phyloP scores from a whole-genome alignment of 2,888 invertebrate species.

The Dasypogon diadema region DNA sequence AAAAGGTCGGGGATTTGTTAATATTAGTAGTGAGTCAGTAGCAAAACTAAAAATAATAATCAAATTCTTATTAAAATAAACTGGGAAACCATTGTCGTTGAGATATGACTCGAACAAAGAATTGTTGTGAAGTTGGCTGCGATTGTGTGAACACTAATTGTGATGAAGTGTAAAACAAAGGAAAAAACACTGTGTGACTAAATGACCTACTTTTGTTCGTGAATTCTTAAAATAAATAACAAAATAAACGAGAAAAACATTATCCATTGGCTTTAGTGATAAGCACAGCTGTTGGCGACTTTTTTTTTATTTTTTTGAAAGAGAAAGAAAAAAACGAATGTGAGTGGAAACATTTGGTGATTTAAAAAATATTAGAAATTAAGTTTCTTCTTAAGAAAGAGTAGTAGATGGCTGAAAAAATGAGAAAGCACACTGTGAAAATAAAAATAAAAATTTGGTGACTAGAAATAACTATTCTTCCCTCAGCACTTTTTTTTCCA shows the following conservation, averaged over 20 bases:
- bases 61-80: no score
- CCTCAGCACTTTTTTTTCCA: no score
- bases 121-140: conserved; percentile 11
- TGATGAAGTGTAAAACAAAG: conserved; percentile 2
- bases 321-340: neutral
- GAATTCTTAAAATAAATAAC: conserved; percentile 6
- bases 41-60: conserved; percentile 2
- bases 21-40: neutral
- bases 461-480: no score
- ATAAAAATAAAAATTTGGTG: no score
- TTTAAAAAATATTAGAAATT: neutral
- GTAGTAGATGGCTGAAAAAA: neutral
- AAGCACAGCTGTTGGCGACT: neutral
- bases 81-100: no score
- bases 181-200: neutral
- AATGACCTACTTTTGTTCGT: conserved; percentile 22
- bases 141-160: conserved; percentile 8
- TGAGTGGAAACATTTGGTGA: conserved; percentile 8
- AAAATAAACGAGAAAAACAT: neutral
- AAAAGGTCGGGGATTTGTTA: no score
- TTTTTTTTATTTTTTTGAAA: neutral
- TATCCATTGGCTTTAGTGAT: conserved; percentile 2
- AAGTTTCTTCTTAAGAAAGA: no score
- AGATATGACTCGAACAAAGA: neutral
- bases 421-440: neutral